phyloP scores from a whole-genome alignment of 2,797 vertebrate genomes.

The Danio albolineatus region DNA sequence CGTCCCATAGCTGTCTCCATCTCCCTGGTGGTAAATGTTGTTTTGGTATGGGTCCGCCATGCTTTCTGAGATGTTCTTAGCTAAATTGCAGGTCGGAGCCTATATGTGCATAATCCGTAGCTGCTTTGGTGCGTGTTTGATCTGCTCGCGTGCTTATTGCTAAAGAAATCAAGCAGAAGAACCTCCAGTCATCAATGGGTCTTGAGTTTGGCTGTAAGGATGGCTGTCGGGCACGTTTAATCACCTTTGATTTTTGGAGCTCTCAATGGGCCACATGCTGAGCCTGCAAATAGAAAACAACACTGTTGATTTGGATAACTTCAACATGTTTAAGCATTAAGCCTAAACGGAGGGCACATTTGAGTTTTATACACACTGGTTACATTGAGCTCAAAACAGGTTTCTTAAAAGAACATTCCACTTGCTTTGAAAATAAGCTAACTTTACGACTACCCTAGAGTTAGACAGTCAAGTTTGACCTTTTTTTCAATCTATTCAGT shows the following conservation, averaged over 20 bases:
- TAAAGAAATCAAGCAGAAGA: conserved; percentile 7
- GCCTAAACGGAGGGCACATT: no score
- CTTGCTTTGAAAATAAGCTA: no score
- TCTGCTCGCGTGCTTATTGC: background rate
- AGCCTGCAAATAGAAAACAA: conserved; percentile 52
- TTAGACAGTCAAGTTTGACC: no score
- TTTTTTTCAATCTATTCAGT: no score
- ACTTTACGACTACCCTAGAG: no score
- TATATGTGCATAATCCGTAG: conserved; percentile 61
- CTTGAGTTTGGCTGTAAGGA: conserved; percentile 6
- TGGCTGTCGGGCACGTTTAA: conserved; percentile 2
- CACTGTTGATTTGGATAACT: background rate
- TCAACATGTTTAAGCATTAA: background rate
- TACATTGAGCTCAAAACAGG: background rate
- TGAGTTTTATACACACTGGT: background rate
- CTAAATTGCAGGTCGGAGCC: conserved; percentile 21
- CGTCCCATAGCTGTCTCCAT: conserved; percentile 70
- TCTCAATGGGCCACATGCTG: conserved; percentile 53
- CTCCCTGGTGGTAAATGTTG: conserved; percentile 79
- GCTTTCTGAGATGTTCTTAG: conserved; percentile 44
- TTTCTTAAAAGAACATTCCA: no score
- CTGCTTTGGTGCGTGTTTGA: background rate
- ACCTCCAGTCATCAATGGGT: background rate
- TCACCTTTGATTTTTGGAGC: conserved; percentile 47
- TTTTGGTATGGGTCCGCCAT: conserved; percentile 88